Percentiles rank a stretch among this genome's conserved stretches.
Conservation (phyloP, 2,113 vertebrate genomes). For the Caretta caretta region DNA sequence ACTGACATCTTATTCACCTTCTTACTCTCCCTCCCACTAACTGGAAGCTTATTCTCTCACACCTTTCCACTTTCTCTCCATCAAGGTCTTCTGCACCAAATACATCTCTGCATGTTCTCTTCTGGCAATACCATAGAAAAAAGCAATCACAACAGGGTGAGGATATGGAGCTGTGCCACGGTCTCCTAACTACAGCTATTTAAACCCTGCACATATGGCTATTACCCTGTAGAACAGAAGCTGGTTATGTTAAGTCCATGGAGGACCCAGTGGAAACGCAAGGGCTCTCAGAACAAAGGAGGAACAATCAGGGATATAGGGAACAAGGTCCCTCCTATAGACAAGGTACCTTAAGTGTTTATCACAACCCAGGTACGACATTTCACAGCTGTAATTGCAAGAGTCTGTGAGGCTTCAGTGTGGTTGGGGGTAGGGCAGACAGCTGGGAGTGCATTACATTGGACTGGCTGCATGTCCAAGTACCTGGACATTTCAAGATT, state of each 20-base stretch:
- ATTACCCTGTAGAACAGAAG: neutral
- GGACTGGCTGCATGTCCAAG: neutral
- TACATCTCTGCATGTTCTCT: neutral
- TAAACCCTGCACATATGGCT: neutral
- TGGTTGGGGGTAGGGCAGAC: fast-evolving
- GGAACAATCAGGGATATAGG: neutral
- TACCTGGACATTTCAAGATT: neutral
- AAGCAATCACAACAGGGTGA: neutral
- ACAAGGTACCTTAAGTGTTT: fast-evolving
- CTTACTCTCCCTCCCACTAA: neutral
- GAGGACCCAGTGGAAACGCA: neutral
- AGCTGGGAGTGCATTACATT: neutral
- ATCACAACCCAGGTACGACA: fast-evolving
- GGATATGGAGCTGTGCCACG: neutral
- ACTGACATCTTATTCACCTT: fast-evolving
- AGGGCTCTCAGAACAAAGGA: neutral
- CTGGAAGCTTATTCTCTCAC: neutral
- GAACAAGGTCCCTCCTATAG: fast-evolving
- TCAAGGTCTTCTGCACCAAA: neutral
- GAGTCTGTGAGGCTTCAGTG: neutral
- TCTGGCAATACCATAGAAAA: neutral
- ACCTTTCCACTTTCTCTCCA: neutral
- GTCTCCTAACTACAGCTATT: fast-evolving
- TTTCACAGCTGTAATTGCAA: neutral
- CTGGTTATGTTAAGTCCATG: too few relatives aligned